These are phyloP conservation scores for Propithecus coquereli DNA, from an alignment of 2,113 vertebrate species.

Conservation along the genomic window DNA sequence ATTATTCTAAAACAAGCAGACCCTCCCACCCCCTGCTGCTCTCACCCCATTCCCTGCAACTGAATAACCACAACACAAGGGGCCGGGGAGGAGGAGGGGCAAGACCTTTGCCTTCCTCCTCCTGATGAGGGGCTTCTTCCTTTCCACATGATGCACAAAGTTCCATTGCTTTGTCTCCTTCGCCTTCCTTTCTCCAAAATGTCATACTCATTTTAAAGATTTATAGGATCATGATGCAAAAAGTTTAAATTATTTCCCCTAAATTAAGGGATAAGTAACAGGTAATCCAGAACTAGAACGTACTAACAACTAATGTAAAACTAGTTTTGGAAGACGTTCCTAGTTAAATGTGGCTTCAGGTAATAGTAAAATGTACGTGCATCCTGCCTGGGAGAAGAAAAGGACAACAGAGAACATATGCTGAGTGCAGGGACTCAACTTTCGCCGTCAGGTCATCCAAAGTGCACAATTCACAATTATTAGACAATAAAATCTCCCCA, in stretches of 20 bases:
- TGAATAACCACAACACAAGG: not conserved
- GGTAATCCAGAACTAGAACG: not conserved
- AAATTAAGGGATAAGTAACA: not conserved
- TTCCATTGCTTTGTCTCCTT: not conserved
- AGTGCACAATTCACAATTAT: not conserved
- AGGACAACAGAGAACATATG: not conserved
- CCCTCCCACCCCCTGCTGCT: not conserved
- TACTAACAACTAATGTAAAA: not conserved
- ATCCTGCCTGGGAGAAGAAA: not conserved
- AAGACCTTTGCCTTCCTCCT: not conserved
- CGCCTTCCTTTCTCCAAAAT: not conserved
- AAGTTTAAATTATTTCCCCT: not conserved
- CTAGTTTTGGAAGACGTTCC: not conserved
- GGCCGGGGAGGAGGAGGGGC: not conserved
- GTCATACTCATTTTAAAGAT: not conserved
- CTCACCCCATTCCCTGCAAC: not conserved
- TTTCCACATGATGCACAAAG: not conserved
- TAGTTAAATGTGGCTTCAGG: not conserved
- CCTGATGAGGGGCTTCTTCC: accelerated
- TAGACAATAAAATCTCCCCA: not conserved
- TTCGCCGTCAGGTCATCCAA: not conserved
- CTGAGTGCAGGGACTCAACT: not conserved
- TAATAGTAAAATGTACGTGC: not conserved
- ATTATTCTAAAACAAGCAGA: not conserved
- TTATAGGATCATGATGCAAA: not conserved